phyloP scores from a whole-genome alignment of 2,797 vertebrate genomes.

The Scarus forsteni region DNA sequence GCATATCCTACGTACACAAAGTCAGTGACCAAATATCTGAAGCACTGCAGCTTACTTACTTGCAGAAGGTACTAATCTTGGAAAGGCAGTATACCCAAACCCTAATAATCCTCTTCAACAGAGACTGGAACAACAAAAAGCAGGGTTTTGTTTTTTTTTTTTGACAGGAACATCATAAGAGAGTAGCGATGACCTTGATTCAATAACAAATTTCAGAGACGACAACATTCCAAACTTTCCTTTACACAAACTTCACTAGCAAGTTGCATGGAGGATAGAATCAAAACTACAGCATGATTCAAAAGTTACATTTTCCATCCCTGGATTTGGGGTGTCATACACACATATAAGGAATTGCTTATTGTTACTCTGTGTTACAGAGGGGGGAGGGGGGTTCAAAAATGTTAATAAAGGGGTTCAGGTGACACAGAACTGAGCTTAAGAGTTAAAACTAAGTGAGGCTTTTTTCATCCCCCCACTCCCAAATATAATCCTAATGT shows the following conservation, averaged over 20 bases:
- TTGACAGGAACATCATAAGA: background rate
- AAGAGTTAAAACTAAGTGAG: too few relatives aligned
- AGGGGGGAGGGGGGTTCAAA: too few relatives aligned
- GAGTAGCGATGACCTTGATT: background rate
- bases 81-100: conserved; percentile 29
- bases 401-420: too few relatives aligned
- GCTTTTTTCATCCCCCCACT: too few relatives aligned
- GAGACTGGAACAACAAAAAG: conserved; percentile 11
- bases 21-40: conserved; percentile 53
- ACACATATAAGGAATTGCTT: background rate
- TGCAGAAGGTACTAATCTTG: conserved; percentile 43
- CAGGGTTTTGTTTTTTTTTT: background rate
- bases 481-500: too few relatives aligned
- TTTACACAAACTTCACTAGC: background rate
- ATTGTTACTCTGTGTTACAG: too few relatives aligned
- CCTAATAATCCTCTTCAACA: conserved; percentile 25
- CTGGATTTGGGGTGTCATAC: too few relatives aligned
- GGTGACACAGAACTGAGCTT: too few relatives aligned
- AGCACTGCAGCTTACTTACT: conserved; percentile 32
- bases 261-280: background rate
- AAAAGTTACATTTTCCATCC: too few relatives aligned
- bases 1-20: conserved; percentile 69
- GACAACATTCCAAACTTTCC: background rate
- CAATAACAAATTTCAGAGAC: conserved; percentile 8
- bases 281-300: background rate